Evolutionary conservation across 2,888 invertebrate genomes (phyloP).

Genomic region (Latrodectus elegans): DNA sequence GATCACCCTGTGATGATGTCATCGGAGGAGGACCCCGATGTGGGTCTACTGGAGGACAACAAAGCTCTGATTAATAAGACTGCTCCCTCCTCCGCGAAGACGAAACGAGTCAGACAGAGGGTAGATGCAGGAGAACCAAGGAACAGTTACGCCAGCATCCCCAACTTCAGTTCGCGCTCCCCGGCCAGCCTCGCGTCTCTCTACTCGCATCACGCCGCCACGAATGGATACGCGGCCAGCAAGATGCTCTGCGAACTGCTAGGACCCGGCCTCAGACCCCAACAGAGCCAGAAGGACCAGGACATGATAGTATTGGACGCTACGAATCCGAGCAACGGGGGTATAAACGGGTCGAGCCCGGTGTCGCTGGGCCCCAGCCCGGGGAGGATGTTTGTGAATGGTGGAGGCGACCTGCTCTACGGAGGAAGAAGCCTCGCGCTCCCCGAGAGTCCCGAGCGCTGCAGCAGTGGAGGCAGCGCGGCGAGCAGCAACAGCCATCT

Average conservation of each 20-base stretch:
- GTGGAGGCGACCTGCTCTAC: constrained; percentile 12
- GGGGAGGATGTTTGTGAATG: constrained; percentile 45
- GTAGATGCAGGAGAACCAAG: constrained; percentile 94
- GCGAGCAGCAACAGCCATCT: constrained; percentile 52
- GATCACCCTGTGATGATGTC: constrained; percentile 68
- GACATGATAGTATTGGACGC: constrained; percentile 34
- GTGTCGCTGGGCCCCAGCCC: background rate
- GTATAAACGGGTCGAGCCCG: constrained; percentile 18
- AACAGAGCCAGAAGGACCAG: constrained; percentile 16
- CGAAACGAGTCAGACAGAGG: constrained; percentile 94
- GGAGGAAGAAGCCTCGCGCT: constrained; percentile 10
- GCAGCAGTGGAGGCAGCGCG: constrained; percentile 38
- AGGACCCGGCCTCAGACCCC: constrained; percentile 29
- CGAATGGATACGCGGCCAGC: constrained; percentile 76
- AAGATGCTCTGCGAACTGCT: constrained; percentile 94
- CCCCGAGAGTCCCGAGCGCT: constrained; percentile 36
- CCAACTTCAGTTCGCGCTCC: constrained; percentile 72
- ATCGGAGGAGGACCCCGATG: constrained; percentile 68
- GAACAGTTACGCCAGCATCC: constrained; percentile 90
- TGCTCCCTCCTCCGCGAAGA: constrained; percentile 74
- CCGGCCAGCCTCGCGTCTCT: constrained; percentile 53
- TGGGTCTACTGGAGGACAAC: constrained; percentile 36
- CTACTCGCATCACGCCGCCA: constrained; percentile 23
- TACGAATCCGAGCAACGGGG: background rate
- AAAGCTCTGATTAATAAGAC: constrained; percentile 32